Percentiles rank a stretch among this genome's conserved stretches.
These are phyloP conservation scores for Allophyes oxyacanthae DNA, from an alignment of 2,888 invertebrate genomes.

Conservation along the genomic window DNA sequence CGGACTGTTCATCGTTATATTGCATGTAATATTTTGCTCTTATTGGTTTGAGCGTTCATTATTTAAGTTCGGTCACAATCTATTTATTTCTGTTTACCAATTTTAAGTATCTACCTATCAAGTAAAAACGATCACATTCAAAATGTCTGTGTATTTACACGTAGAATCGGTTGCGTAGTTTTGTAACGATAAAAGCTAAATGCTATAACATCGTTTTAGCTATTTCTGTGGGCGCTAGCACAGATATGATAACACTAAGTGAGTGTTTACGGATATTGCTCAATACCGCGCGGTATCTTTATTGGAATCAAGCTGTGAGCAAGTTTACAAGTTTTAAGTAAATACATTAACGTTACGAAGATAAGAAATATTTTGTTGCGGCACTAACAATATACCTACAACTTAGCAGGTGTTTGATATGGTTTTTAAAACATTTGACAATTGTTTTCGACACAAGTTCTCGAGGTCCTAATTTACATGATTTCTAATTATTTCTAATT, in stretches of 20 bases:
- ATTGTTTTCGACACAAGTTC: too few species aligned
- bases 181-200: constrained; percentile 4
- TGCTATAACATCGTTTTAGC: constrained; percentile 2
- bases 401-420: neutral
- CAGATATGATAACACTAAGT: constrained; percentile 38
- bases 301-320: constrained; percentile 44
- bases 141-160: too few species aligned
- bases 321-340: constrained; percentile 27
- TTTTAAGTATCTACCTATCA: too few species aligned
- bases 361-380: constrained; percentile 31
- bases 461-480: too few species aligned
- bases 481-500: too few species aligned
- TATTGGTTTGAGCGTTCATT: too few species aligned
- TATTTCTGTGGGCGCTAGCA: constrained; percentile 19
- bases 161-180: neutral
- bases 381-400: constrained; percentile 8
- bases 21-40: neutral
- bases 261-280: constrained; percentile 37
- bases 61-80: too few species aligned
- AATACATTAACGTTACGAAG: constrained; percentile 32
- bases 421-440: too few species aligned
- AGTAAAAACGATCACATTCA: too few species aligned
- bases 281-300: constrained; percentile 39
- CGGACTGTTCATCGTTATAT: neutral
- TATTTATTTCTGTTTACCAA: too few species aligned